These are phyloP conservation scores for Poeciliopsis turneri DNA, from an alignment of 2,797 vertebrate species.

Conservation along the genomic window DNA sequence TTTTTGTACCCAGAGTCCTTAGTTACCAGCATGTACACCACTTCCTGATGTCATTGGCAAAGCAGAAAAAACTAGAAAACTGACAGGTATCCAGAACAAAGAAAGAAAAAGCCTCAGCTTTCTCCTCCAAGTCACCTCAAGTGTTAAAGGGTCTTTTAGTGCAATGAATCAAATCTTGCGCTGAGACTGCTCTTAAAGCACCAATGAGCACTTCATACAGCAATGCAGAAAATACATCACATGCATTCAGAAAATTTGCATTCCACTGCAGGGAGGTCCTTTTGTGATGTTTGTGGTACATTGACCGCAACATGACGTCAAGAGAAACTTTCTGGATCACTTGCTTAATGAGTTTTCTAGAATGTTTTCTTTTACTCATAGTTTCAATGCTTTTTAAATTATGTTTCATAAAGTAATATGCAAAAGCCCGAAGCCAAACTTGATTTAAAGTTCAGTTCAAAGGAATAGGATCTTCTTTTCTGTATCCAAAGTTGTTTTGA, in stretches of 20 bases:
- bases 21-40: neutral
- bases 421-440: neutral
- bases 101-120: neutral
- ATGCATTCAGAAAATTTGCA: neutral
- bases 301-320: neutral
- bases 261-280: conserved; percentile 3
- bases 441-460: neutral
- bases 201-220: neutral
- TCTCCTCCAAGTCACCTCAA: neutral
- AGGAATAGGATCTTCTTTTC: neutral
- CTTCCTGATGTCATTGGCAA: neutral
- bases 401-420: neutral
- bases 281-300: neutral
- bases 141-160: neutral
- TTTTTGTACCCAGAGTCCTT: neutral
- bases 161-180: neutral
- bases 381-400: neutral
- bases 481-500: neutral
- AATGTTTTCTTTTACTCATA: neutral
- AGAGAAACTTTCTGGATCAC: neutral
- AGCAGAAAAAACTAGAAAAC: neutral
- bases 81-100: neutral
- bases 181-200: neutral
- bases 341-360: neutral
- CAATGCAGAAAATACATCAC: neutral